Base-by-base conservation (phyloP, 2,888 invertebrate species). In the Lasius platythorax region DNA sequence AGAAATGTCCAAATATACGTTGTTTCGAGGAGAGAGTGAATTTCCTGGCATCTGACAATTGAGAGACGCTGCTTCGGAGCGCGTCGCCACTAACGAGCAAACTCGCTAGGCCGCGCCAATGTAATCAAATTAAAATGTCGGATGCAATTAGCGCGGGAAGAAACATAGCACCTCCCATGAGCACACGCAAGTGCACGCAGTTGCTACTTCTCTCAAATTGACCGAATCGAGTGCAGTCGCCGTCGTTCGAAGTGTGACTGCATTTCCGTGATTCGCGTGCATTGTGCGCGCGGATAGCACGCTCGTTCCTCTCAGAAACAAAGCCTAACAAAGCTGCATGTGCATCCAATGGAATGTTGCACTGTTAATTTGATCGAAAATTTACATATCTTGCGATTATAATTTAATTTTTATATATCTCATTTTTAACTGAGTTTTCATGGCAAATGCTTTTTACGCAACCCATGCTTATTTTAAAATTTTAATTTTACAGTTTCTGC, bases 51-150 rank as follows among this genome's bases (percentile, higher is more conserved):
- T 15, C 3, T 30, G 9, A 30, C n/a, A 30, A 67, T 40, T 53
- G 66, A 46, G 75, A 37, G 40, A 30, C 58, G 18, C n/a, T 23
- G 43, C 15, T 43, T 23, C 15, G 66, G 4, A 40, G 11, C 56
- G n/a, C n/a, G 58, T 18, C 37, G 6, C 50, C 30, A 18, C 74
- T 85, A 87, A 86, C 74, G 85, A 83, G 76, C n/a, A 67, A 70
- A 73, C 67, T 75, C 82, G 74, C 85, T 82, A 37, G 75, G 66
- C 74, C 63, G 30, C 63, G 33, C 46, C 40, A 74, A 43, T 75
- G 58, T 83, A 85, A 89, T 82, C 87, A 87, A 87, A 86, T 89
- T 83, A 86, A 87, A 85, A 63, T 74, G 70, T 84, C 74, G 78
- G n/a, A 53, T 74, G 79, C 81, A 89, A 89, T 89, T 86, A 87